Base-by-base conservation (phyloP, 2,113 vertebrate species). In the Pagrus major region DNA sequence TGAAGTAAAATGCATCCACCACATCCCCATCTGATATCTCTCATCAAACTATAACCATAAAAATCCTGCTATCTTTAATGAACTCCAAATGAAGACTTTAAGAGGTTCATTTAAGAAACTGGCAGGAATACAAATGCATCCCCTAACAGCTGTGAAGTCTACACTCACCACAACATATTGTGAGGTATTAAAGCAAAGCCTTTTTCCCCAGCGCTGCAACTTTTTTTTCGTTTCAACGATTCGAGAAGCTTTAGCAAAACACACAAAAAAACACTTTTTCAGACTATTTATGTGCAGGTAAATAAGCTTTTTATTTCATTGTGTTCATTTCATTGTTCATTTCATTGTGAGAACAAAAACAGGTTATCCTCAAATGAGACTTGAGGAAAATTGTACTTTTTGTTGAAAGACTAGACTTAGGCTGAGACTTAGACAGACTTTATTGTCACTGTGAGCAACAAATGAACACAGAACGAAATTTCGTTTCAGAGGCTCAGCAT, bases 1-100 rank as follows among this genome's bases (percentile, higher is more conserved):
- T 55, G 1, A 49, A 20, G 27, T 25, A 16, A 12, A 64, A 47
- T 9, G 15, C 20, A 29, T 80, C 25, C 1, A 47, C 21, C 27
- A 65, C 5, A 25, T 51, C 58, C 71, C 12, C 9, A 39, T 67
- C 11, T 71, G 15, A 65, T n/a, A n/a, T n/a, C n/a, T n/a, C n/a
- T n/a, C n/a, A n/a, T 80, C 2, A 33, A 70, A 63, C 39, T 25
- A 21, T 23, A 27, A 14, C 39, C 21, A 73, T 64, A 25, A 54
- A 42, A 56, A 35, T 5, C 3, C 2, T 5, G 1, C 3, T 14
- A 37, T 33, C 39, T 55, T 37, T 7, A 71, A 21, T 64, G 1
- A 74, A 55, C 2, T 21, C 39, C 56, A 33, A 4, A 21, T 20
- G 11, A 6, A 29, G 23, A 73, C 15, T 63, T 47, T 10, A 51